Base-by-base conservation (phyloP, 1,140 invertebrate species). In the Dinoponera quadriceps region DNA sequence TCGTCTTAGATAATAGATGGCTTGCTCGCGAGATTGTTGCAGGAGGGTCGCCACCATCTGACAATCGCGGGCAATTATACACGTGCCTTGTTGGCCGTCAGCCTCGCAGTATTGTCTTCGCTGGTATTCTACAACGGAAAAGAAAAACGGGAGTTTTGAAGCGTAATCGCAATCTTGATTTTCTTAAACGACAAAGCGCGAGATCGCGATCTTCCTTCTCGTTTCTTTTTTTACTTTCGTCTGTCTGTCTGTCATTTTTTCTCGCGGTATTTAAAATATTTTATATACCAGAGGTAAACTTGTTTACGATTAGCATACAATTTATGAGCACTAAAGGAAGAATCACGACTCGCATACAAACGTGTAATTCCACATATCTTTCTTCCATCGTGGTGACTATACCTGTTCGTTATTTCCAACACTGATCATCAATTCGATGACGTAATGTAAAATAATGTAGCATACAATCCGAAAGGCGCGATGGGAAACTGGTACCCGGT, bases 1-100 rank as follows among this genome's bases (percentile, higher is more conserved):
- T 5, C 89, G 63, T 48, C 90, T 84, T 5, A 95, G 69, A 63
- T 91, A 93, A 13, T 86, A 25, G 11, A 93, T 54, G 13, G 84
- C 85, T 18, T 91, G 87, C 55, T 29, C 55, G 57, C 1, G 55
- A 55, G 75, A 80, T 48, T 80, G 63, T 51, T 85, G 75, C 11
- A 94, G 72, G 0, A 93, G 54, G 1, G 33, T 62, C 9, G 91
- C 16, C 3, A 93, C 55, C 1, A 48, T n/a, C 3, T 83, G 51
- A 80, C 95, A 95, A 1, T 92, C 16, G 22, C 89, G 87, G 55
- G 95, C 91, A 0, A 71, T 65, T 13, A 94, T 91, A 68, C 95
- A 95, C 1, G 82, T 48, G 18, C 95, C 95, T 2, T 62, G 4
- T 88, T 83, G 1, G 92, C 92, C 4, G 92, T 94, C 13, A 13